phyloP scores from a whole-genome alignment of 2,797 vertebrate species.

The Coregonus ussuriensis region DNA sequence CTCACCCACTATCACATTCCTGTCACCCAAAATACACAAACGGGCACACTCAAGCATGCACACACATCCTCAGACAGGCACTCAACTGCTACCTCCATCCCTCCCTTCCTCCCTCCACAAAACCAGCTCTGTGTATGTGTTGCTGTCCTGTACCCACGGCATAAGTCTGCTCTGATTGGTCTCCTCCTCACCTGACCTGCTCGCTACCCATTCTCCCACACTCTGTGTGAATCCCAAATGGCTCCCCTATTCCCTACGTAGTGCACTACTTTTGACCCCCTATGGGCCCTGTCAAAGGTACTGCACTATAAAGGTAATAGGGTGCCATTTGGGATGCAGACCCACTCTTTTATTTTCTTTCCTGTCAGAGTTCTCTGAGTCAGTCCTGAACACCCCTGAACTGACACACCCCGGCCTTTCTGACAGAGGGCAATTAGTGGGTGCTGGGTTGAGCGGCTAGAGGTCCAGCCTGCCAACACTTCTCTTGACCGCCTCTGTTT shows the following conservation, averaged over 20 bases:
- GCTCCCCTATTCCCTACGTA: too few species aligned
- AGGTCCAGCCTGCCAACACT: conserved; percentile 52
- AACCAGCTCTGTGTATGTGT: neutral
- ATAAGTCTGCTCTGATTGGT: neutral
- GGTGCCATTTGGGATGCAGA: too few species aligned
- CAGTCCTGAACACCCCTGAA: conserved; percentile 41
- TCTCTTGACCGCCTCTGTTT: conserved; percentile 47
- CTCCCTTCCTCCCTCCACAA: neutral
- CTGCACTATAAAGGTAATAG: too few species aligned
- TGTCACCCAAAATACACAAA: neutral
- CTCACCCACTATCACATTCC: neutral
- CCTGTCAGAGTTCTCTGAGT: conserved; percentile 6
- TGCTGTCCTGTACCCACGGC: neutral
- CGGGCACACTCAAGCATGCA: neutral
- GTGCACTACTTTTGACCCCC: too few species aligned
- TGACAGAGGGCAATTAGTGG: conserved; percentile 69
- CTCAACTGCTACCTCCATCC: neutral
- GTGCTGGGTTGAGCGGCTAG: conserved; percentile 65
- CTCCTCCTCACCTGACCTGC: conserved; percentile 6
- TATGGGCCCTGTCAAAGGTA: too few species aligned
- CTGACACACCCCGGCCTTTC: conserved; percentile 48
- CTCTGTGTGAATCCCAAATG: too few species aligned
- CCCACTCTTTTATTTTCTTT: conserved; percentile 33
- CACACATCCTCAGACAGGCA: neutral
- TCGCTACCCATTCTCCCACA: too few species aligned